Evolutionary conservation across 1,140 invertebrate genomes (phyloP).

Genomic region (Scaptomyza pallida): DNA sequence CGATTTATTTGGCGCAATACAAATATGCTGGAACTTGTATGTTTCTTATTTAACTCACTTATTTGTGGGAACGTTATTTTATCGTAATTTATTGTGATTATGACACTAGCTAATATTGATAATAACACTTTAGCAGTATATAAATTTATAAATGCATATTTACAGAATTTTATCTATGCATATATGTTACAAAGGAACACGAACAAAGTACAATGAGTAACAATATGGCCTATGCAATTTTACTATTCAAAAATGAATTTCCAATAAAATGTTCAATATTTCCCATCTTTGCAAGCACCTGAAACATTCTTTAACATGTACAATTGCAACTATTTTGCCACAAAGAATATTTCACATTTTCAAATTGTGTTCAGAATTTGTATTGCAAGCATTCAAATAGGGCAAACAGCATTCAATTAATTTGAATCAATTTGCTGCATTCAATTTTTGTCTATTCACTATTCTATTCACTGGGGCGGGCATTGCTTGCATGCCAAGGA

Average conservation of each 20-base stretch:
- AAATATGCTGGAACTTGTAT: background rate
- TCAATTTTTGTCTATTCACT: background rate
- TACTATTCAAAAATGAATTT: too few relatives aligned
- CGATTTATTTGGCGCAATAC: background rate
- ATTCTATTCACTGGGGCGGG: constrained; percentile 23
- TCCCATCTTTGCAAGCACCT: too few relatives aligned
- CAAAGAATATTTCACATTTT: background rate
- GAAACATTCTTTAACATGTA: background rate
- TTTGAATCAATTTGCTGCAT: constrained; percentile 21
- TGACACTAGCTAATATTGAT: too few relatives aligned
- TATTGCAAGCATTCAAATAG: background rate
- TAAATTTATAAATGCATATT: too few relatives aligned
- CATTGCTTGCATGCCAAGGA: constrained; percentile 38
- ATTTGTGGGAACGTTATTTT: too few relatives aligned
- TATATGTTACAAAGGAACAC: too few relatives aligned
- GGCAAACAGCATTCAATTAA: constrained; percentile 67
- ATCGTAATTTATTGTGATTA: too few relatives aligned
- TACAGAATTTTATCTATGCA: too few relatives aligned
- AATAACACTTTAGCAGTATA: too few relatives aligned
- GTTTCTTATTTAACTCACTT: background rate
- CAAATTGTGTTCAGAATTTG: background rate
- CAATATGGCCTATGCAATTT: too few relatives aligned
- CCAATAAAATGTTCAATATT: too few relatives aligned
- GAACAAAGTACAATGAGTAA: too few relatives aligned
- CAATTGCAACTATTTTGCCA: background rate